phyloP scores from a whole-genome alignment of 2,113 vertebrate species.

The Mirza zaza region DNA sequence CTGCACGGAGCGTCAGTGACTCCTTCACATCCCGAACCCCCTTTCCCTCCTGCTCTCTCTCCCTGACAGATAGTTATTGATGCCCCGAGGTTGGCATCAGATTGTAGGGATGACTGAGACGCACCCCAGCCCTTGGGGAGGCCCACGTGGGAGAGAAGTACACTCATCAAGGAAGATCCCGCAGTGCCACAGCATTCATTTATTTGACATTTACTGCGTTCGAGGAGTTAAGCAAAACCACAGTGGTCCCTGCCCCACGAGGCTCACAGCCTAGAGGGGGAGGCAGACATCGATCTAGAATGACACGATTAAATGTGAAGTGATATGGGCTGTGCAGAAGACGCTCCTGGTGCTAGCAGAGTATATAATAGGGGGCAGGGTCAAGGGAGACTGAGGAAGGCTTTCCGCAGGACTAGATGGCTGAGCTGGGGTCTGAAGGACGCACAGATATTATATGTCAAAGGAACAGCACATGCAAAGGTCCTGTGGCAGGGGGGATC shows the following conservation, averaged over 20 bases:
- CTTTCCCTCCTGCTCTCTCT: not conserved
- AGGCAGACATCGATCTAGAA: not conserved
- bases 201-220: not conserved
- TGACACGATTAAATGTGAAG: not conserved
- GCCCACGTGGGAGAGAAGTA: not conserved
- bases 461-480: not conserved
- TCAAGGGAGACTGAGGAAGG: not conserved
- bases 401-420: not conserved
- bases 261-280: too few species aligned
- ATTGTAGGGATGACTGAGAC: not conserved
- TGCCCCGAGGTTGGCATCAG: not conserved
- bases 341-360: rapidly evolving
- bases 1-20: not conserved
- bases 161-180: not conserved
- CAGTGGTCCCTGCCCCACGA: not conserved
- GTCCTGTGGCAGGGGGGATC: not conserved
- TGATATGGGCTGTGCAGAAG: not conserved
- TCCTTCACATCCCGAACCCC: not conserved
- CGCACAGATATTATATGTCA: not conserved
- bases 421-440: not conserved
- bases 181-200: too few species aligned
- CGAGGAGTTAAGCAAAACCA: not conserved
- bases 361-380: rapidly evolving
- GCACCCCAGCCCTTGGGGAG: not conserved
- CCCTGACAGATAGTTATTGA: not conserved